Evolutionary conservation across 1,140 invertebrate genomes (phyloP).

Genomic region (Drosophila orena): DNA sequence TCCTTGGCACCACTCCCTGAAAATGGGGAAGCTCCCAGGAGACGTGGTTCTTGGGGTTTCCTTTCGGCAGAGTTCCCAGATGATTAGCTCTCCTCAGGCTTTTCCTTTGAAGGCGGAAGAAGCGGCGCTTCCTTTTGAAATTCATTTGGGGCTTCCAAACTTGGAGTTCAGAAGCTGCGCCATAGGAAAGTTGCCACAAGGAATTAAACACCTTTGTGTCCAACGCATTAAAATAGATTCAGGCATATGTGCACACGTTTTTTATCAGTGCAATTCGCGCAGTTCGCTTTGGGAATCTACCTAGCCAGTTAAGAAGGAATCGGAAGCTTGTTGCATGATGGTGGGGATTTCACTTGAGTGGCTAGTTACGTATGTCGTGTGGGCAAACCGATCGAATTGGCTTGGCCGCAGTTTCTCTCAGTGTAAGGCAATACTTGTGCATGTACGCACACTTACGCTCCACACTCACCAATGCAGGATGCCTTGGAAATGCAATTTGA

Average conservation of each 20-base stretch:
- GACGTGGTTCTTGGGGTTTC: background rate
- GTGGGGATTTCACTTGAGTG: too few relatives aligned
- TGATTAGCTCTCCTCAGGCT: background rate
- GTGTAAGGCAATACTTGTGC: background rate
- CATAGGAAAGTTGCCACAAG: background rate
- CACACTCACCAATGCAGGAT: background rate
- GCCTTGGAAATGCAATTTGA: conserved; percentile 71
- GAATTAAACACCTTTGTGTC: background rate
- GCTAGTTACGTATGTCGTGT: too few relatives aligned
- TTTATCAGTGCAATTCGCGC: too few relatives aligned
- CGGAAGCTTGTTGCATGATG: too few relatives aligned
- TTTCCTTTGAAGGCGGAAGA: background rate
- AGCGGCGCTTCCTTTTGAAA: background rate
- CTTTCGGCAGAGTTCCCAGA: conserved; percentile 1
- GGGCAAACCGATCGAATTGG: background rate
- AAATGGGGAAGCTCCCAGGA: conserved; percentile 13
- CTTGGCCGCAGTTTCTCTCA: background rate
- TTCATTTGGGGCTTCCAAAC: background rate
- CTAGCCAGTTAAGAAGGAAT: too few relatives aligned
- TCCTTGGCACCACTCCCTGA: background rate
- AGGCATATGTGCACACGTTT: too few relatives aligned
- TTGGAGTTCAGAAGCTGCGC: background rate
- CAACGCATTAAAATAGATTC: too few relatives aligned
- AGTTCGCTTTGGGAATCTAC: too few relatives aligned
- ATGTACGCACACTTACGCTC: background rate